These are phyloP conservation scores for Tarsius wallacei DNA, from an alignment of 2,797 vertebrate genomes.

Conservation along the genomic window DNA sequence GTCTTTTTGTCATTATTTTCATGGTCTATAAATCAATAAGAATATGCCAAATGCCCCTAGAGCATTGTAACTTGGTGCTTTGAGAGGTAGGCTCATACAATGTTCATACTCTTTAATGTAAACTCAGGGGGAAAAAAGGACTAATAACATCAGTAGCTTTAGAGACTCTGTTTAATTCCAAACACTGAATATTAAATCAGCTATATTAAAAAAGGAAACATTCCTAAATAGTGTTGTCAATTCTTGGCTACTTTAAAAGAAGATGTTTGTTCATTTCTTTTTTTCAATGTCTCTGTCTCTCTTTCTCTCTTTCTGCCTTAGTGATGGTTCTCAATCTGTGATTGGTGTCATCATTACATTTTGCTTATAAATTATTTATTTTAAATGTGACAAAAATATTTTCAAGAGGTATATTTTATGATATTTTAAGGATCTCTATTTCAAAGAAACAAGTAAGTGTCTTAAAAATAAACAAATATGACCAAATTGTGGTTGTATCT, in stretches of 20 bases:
- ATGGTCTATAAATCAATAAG: slow-evolving; percentile 65
- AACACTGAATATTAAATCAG: background rate
- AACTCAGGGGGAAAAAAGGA: background rate
- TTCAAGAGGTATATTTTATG: background rate
- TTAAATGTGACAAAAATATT: background rate
- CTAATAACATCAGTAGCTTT: background rate
- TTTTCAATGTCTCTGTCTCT: background rate
- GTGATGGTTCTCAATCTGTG: background rate
- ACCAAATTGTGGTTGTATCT: background rate
- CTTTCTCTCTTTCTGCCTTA: background rate
- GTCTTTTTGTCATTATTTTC: slow-evolving; percentile 74
- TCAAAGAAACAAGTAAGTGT: background rate
- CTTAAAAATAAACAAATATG: background rate
- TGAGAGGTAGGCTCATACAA: background rate
- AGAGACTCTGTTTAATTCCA: background rate
- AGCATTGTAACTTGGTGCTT: background rate
- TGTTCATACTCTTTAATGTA: background rate
- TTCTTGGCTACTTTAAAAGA: background rate
- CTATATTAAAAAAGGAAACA: background rate
- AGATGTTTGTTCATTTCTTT: background rate
- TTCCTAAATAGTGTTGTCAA: background rate
- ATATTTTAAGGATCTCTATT: background rate
- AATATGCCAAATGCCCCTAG: background rate
- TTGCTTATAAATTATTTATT: slow-evolving; percentile 4
- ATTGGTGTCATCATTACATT: background rate